Conservation (phyloP, 2,888 invertebrate species). For the Sphaeridia pumilis region DNA sequence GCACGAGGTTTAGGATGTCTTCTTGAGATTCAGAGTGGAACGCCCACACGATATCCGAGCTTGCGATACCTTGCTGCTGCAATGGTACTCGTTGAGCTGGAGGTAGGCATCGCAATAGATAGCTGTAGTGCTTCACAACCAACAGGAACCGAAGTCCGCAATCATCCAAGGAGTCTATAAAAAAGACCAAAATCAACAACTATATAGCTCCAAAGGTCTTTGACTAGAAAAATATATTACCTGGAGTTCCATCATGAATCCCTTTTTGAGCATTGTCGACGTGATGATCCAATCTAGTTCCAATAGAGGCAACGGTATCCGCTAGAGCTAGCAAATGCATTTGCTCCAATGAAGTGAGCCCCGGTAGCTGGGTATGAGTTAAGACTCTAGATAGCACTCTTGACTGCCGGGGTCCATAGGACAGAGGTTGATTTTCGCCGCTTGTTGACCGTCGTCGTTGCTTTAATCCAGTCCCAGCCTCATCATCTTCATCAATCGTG, state of each 20-base stretch:
- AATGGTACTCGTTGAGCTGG: conserved; percentile 73
- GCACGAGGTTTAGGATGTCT: conserved; percentile 78
- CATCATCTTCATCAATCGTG: conserved; percentile 59
- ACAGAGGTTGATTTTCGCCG: conserved; percentile 32
- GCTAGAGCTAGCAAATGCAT: conserved; percentile 98
- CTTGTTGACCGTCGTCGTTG: conserved; percentile 52
- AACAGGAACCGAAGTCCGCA: conserved; percentile 91
- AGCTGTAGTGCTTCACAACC: conserved; percentile 96
- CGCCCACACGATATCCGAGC: conserved; percentile 94
- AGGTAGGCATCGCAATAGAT: conserved; percentile 84
- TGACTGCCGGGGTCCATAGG: conserved; percentile 42
- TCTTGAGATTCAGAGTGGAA: conserved; percentile 98
- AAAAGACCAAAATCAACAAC: too few species aligned
- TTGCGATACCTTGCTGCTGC: conserved; percentile 74
- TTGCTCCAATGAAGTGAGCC: conserved; percentile 90
- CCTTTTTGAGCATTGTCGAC: conserved; percentile 8
- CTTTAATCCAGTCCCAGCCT: conserved; percentile 36
- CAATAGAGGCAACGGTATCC: conserved; percentile 79
- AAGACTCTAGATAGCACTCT: conserved; percentile 74
- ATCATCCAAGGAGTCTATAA: conserved; percentile 78
- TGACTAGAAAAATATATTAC: too few species aligned
- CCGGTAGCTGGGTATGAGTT: conserved; percentile 89
- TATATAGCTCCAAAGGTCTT: too few species aligned
- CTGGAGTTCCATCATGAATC: conserved; percentile 36
- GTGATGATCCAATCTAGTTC: conserved; percentile 34